phyloP scores from a whole-genome alignment of 2,888 invertebrate species.

The Meteorus cinctellus region DNA sequence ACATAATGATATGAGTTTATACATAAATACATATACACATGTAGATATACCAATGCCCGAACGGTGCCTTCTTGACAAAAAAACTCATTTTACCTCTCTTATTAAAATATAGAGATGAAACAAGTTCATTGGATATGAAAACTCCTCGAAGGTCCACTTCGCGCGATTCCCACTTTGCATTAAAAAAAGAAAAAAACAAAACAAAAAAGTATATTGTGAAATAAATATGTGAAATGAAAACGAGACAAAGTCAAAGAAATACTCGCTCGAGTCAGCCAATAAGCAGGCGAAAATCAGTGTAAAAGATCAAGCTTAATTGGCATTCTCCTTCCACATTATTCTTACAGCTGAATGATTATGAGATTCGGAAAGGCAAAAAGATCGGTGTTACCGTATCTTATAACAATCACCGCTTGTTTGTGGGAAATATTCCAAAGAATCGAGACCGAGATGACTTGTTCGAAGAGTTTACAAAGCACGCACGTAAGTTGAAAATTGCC shows the following conservation, averaged over 20 bases:
- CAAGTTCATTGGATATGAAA: constrained; percentile 43
- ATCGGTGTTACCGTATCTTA: constrained; percentile 99
- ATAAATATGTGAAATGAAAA: constrained; percentile 18
- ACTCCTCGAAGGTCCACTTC: constrained; percentile 58
- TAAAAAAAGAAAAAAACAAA: constrained; percentile 24
- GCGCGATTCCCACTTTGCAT: constrained; percentile 44
- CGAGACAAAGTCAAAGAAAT: constrained; percentile 43
- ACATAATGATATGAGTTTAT: neutral
- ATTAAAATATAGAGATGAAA: constrained; percentile 23
- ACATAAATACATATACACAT: neutral
- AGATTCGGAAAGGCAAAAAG: constrained; percentile 99
- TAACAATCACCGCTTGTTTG: constrained; percentile 99
- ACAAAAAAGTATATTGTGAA: constrained; percentile 27
- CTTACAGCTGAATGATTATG: constrained; percentile 99
- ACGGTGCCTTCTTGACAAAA: constrained; percentile 34
- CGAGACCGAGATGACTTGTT: constrained; percentile 99
- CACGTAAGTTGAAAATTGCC: constrained; percentile 90
- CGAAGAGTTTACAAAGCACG: constrained; percentile 99
- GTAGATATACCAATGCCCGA: constrained; percentile 19
- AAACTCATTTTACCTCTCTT: constrained; percentile 20
- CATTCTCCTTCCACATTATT: constrained; percentile 88
- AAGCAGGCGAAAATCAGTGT: constrained; percentile 68
- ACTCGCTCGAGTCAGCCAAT: constrained; percentile 63
- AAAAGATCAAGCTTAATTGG: constrained; percentile 74
- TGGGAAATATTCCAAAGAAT: constrained; percentile 99